Percentiles rank a stretch among this genome's conserved stretches.
Evolutionary conservation across 2,113 vertebrate genomes (phyloP).

Genomic region (Notechis scutatus): DNA sequence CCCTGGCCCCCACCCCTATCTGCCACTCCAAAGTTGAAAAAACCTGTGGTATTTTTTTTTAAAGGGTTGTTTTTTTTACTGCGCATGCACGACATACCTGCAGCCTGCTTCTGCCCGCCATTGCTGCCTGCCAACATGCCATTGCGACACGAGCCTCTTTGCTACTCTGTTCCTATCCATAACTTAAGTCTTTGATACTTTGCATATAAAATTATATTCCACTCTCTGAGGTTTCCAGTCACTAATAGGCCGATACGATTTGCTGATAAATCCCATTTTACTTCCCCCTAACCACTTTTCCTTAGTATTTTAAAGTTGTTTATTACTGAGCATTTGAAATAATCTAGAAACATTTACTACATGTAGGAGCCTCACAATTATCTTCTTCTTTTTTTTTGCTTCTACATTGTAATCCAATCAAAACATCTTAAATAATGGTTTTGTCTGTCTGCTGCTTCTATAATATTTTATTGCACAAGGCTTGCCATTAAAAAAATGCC

Average conservation of each 20-base stretch:
- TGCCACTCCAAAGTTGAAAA: no score
- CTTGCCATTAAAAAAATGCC: conserved; percentile 19
- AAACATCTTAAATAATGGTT: conserved; percentile 27
- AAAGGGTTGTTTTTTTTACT: no score
- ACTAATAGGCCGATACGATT: neutral
- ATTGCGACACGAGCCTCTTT: no score
- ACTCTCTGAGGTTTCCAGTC: neutral
- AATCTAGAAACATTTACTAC: neutral
- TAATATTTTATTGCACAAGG: neutral
- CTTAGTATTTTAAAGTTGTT: neutral
- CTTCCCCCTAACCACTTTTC: neutral
- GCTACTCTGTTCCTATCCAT: neutral
- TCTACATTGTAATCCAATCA: neutral
- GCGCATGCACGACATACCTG: no score
- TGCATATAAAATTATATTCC: neutral
- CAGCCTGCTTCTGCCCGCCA: no score
- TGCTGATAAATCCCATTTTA: neutral
- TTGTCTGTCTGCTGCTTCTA: conserved; percentile 14
- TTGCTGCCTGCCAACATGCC: no score
- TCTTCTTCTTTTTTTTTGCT: neutral
- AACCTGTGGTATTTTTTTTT: no score
- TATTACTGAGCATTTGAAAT: neutral
- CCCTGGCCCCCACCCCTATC: no score
- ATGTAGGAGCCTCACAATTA: neutral
- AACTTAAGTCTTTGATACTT: neutral